Conservation (phyloP, 2,113 vertebrate genomes). For the Arenaria interpres region DNA sequence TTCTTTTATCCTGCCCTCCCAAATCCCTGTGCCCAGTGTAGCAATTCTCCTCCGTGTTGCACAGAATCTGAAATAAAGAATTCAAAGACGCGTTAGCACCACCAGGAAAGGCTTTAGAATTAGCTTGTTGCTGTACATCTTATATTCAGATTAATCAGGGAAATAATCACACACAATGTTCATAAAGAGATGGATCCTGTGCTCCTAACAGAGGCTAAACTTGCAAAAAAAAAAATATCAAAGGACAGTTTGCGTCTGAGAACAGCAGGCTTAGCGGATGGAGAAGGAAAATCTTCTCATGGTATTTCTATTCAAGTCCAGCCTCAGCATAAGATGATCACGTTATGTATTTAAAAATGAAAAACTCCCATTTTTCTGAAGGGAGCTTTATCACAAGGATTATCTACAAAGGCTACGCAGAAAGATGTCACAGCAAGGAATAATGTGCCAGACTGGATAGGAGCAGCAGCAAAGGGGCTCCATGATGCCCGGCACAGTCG, state of each 20-base stretch:
- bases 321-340: constrained; percentile 3
- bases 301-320: constrained; percentile 19
- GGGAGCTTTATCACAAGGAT: constrained; percentile 39
- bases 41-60: neutral
- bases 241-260: neutral
- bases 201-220: neutral
- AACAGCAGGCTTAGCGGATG: neutral
- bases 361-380: constrained; percentile 29
- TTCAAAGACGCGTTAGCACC: neutral
- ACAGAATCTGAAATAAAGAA: constrained; percentile 24
- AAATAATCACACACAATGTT: neutral
- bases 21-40: neutral
- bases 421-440: constrained; percentile 13
- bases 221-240: neutral
- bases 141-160: constrained; percentile 16
- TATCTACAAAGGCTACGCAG: constrained; percentile 37
- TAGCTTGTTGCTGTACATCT: neutral
- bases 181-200: neutral
- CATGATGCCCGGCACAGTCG: neutral
- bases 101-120: constrained; percentile 17
- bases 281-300: constrained; percentile 34
- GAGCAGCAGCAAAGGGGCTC: constrained; percentile 5
- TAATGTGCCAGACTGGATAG: neutral
- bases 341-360: neutral
- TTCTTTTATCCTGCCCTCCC: constrained; percentile 1